Conservation (phyloP, 2,797 vertebrate genomes). For the Pelodytes ibericus region DNA sequence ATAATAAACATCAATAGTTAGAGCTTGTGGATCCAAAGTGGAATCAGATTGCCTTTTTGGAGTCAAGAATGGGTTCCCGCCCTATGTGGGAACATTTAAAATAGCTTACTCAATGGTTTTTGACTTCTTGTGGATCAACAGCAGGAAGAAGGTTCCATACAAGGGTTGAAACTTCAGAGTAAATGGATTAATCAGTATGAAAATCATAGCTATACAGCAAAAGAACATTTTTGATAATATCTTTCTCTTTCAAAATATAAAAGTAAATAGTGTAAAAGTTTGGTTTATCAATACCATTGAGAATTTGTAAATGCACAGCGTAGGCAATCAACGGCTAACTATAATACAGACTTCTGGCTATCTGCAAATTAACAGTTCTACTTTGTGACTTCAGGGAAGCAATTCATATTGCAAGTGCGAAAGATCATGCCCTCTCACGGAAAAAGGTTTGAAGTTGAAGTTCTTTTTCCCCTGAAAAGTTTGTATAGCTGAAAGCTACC, state of each 20-base stretch:
- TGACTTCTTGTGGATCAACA: too few relatives aligned
- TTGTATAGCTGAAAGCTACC: slow-evolving; percentile 50
- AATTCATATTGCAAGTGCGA: slow-evolving; percentile 43
- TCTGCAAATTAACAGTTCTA: slow-evolving; percentile 44
- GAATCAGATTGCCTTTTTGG: too few relatives aligned
- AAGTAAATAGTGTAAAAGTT: not conserved
- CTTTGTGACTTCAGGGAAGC: slow-evolving; percentile 28
- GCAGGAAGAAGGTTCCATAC: too few relatives aligned
- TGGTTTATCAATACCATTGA: slow-evolving; percentile 25
- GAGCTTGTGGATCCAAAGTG: too few relatives aligned
- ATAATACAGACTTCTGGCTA: slow-evolving; percentile 48
- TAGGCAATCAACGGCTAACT: slow-evolving; percentile 35
- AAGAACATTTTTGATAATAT: not conserved
- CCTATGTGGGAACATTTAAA: too few relatives aligned
- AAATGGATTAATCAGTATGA: not conserved
- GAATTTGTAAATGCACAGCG: slow-evolving; percentile 36
- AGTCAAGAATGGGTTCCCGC: too few relatives aligned
- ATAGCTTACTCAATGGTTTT: too few relatives aligned
- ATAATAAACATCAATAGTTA: too few relatives aligned
- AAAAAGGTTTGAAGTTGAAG: slow-evolving; percentile 31
- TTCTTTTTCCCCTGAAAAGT: slow-evolving; percentile 33
- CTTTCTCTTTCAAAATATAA: not conserved
- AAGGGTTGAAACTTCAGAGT: too few relatives aligned
- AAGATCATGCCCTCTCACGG: slow-evolving; percentile 35
- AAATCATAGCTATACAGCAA: not conserved